A percentile compares a stretch with the other conserved stretches of the same genome.
phyloP scores from a whole-genome alignment of 2,113 vertebrate genomes.

The Xiphophorus hellerii region DNA sequence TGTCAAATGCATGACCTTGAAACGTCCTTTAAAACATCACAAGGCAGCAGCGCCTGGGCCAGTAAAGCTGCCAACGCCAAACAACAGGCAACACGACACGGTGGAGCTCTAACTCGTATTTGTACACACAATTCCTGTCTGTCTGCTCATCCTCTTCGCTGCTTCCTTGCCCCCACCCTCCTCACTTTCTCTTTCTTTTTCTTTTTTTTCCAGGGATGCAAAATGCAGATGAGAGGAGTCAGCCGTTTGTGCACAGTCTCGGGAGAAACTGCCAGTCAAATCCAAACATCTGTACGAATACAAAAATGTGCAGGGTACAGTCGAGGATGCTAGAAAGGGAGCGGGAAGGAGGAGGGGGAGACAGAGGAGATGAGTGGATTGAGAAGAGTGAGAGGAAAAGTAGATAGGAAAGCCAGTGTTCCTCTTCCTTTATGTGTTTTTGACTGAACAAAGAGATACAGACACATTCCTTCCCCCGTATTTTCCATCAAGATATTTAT shows the following conservation, averaged over 20 bases:
- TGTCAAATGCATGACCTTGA: constrained; percentile 80
- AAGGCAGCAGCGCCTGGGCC: constrained; percentile 62
- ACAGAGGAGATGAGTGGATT: constrained; percentile 36
- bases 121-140: constrained; percentile 33
- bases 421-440: constrained; percentile 59
- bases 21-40: constrained; percentile 78
- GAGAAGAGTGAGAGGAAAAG: constrained; percentile 62
- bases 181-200: constrained; percentile 46
- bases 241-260: constrained; percentile 75
- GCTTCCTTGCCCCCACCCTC: constrained; percentile 26
- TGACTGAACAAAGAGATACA: constrained; percentile 72
- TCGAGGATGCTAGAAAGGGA: constrained; percentile 49
- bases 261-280: constrained; percentile 80
- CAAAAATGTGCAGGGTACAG: constrained; percentile 75
- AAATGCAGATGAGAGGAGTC: constrained; percentile 83
- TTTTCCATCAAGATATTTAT: constrained; percentile 76
- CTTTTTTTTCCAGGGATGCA: constrained; percentile 76
- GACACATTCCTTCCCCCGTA: constrained; percentile 73
- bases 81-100: constrained; percentile 42
- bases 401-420: constrained; percentile 64
- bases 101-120: constrained; percentile 13
- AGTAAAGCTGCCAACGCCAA: constrained; percentile 66
- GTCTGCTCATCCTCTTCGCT: constrained; percentile 53
- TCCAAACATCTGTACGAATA: constrained; percentile 79
- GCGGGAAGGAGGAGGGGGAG: constrained; percentile 20